Evolutionary conservation across 2,113 vertebrate species (phyloP).

Genomic region (Rhinoptilus africanus): DNA sequence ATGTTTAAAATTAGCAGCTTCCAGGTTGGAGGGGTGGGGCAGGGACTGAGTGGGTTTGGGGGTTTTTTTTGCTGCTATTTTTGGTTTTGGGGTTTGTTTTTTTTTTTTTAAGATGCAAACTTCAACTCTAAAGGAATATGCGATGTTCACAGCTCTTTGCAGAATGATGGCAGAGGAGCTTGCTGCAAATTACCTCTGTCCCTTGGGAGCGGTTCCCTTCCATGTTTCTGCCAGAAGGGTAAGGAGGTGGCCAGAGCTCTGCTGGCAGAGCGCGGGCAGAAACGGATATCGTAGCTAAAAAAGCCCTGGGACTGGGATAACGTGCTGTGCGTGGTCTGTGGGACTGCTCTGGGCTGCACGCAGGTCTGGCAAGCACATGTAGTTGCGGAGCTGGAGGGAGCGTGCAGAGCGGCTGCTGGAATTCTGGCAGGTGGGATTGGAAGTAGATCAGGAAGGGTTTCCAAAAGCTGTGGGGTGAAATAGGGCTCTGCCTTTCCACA

Average conservation of each 20-base stretch:
- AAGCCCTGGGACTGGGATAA: neutral
- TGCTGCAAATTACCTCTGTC: neutral
- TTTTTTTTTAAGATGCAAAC: neutral
- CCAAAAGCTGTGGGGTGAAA: neutral
- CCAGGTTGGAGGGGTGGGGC: neutral
- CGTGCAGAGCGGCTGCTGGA: neutral
- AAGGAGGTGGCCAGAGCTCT: neutral
- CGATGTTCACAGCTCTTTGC: neutral
- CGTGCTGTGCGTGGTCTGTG: neutral
- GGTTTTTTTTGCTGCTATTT: neutral
- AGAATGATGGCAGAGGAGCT: neutral
- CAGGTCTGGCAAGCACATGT: neutral
- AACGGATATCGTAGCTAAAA: neutral
- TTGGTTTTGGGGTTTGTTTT: no score
- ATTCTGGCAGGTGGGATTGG: neutral
- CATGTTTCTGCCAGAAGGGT: neutral
- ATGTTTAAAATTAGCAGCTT: neutral
- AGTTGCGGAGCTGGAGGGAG: neutral
- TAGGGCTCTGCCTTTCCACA: neutral
- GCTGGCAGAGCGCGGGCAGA: neutral
- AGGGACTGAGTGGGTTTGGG: neutral
- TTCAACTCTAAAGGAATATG: neutral
- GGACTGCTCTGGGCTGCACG: neutral
- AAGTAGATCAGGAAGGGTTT: neutral
- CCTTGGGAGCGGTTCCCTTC: neutral